Percentiles rank a stretch among this genome's conserved stretches.
phyloP scores from a whole-genome alignment of 2,888 invertebrate species.

The Hemistola chrysoprasaria region DNA sequence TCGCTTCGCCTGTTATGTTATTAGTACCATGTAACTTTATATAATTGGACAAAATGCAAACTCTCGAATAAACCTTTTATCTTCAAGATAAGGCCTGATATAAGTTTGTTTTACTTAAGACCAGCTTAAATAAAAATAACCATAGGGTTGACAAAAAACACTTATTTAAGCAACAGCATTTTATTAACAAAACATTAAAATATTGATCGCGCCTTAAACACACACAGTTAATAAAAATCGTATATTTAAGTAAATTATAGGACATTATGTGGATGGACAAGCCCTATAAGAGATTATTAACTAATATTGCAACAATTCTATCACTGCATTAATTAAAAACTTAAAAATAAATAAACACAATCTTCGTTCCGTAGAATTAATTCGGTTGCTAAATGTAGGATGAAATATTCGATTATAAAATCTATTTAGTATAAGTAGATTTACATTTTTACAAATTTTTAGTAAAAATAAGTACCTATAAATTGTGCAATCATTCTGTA shows the following conservation, averaged over 20 bases:
- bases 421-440: conserved; percentile 43
- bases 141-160: conserved; percentile 38
- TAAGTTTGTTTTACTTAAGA: too few species aligned
- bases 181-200: conserved; percentile 71
- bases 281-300: conserved; percentile 55
- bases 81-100: too few species aligned
- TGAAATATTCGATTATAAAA: conserved; percentile 19
- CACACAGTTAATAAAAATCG: conserved; percentile 41
- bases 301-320: conserved; percentile 80
- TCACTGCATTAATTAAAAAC: conserved; percentile 65
- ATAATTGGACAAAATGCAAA: too few species aligned
- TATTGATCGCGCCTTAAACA: conserved; percentile 42
- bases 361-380: conserved; percentile 33
- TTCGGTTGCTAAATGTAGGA: conserved; percentile 20
- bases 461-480: conserved; percentile 52
- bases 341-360: conserved; percentile 34
- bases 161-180: conserved; percentile 70
- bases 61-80: too few species aligned
- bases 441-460: conserved; percentile 62
- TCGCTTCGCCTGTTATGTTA: too few species aligned
- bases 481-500: conserved; percentile 17
- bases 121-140: too few species aligned
- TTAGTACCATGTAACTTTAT: too few species aligned
- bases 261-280: conserved; percentile 39
- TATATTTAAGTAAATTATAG: conserved; percentile 30